A percentile compares a stretch with the other conserved stretches of the same genome.
phyloP scores from a whole-genome alignment of 2,888 invertebrate genomes.

The Sinohyriopsis cumingii region DNA sequence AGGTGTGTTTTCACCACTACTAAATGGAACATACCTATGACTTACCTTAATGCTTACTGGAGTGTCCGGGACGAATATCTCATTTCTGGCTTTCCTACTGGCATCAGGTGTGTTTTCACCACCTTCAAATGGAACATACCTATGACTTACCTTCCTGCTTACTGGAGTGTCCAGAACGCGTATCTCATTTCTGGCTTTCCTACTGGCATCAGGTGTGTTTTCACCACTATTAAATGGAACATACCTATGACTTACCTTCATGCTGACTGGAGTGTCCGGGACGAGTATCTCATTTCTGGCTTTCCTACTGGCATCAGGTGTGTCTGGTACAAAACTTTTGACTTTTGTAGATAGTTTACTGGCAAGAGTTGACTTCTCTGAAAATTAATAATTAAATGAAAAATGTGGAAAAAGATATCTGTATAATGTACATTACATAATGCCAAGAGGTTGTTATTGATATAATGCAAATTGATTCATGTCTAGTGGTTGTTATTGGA shows the following conservation, averaged over 20 bases:
- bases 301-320: slow-evolving; percentile 20
- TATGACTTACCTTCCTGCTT: slow-evolving; percentile 20
- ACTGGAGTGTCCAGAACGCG: slow-evolving; percentile 12
- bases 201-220: no score
- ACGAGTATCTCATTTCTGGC: slow-evolving; percentile 19
- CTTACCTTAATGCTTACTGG: slow-evolving; percentile 32
- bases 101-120: background rate
- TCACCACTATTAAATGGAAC: no score
- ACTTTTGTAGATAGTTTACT: slow-evolving; percentile 50
- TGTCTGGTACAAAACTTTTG: slow-evolving; percentile 13
- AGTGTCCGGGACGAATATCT: slow-evolving; percentile 36
- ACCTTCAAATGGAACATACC: background rate
- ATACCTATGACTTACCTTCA: slow-evolving; percentile 20
- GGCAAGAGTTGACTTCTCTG: slow-evolving; percentile 36
- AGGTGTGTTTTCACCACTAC: no score
- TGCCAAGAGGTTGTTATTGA: no score
- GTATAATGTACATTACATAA: no score
- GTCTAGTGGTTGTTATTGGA: no score
- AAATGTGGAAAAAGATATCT: no score
- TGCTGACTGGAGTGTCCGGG: slow-evolving; percentile 37
- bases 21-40: background rate
- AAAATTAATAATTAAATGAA: no score
- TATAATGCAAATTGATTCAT: no score
- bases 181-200: no score
- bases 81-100: slow-evolving; percentile 20